Percentiles rank a stretch among this genome's conserved stretches.
Evolutionary conservation across 2,888 invertebrate genomes (phyloP).

Genomic region (Melieria omissa): DNA sequence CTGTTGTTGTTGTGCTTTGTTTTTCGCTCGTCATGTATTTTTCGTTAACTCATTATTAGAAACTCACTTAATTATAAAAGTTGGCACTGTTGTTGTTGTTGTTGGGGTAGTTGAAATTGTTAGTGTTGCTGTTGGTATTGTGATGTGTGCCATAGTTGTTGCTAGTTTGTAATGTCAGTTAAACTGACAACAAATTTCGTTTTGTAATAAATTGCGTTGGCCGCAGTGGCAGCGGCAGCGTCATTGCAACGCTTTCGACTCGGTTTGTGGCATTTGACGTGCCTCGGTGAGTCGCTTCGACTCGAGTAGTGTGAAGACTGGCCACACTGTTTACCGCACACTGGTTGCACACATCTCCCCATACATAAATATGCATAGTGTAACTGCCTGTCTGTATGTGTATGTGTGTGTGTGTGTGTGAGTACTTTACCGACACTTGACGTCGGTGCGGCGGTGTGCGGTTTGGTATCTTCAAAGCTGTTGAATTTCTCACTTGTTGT

Average conservation of each 20-base stretch:
- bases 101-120: slow-evolving; percentile 10
- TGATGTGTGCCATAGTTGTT: slow-evolving; percentile 14
- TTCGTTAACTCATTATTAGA: slow-evolving; percentile 39
- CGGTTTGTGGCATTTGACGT: background rate
- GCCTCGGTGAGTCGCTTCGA: background rate
- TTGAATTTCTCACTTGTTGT: slow-evolving; percentile 36
- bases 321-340: background rate
- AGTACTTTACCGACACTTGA: too few relatives aligned
- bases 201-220: slow-evolving; percentile 42
- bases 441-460: background rate
- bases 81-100: slow-evolving; percentile 11
- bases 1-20: slow-evolving; percentile 15
- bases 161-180: slow-evolving; percentile 37
- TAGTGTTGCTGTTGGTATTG: slow-evolving; percentile 14
- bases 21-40: slow-evolving; percentile 28
- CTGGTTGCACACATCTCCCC: background rate
- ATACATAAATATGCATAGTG: background rate
- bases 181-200: slow-evolving; percentile 44
- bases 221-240: slow-evolving; percentile 19
- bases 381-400: background rate
- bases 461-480: slow-evolving; percentile 37
- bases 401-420: slow-evolving; percentile 2
- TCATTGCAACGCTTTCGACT: background rate
- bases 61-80: slow-evolving; percentile 33
- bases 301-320: background rate